phyloP scores from a whole-genome alignment of 1,140 invertebrate species.

The Rhopalosiphum padi region DNA sequence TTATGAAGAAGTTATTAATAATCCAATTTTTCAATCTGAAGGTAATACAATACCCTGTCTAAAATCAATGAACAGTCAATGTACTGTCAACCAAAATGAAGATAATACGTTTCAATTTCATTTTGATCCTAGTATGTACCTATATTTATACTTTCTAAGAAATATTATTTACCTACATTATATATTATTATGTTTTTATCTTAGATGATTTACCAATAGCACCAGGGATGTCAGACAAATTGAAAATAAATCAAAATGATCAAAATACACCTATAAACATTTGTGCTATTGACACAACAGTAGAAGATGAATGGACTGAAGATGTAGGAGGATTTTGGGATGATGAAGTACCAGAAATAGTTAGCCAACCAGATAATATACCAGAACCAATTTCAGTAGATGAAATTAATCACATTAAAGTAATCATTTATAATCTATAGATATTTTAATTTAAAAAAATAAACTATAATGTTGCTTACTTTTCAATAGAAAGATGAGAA shows the following conservation, averaged over 20 bases:
- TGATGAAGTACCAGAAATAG: conserved; percentile 40
- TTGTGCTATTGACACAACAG: not conserved
- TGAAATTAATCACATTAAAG: conserved; percentile 47
- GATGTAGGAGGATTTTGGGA: conserved; percentile 37
- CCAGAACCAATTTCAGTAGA: conserved; percentile 24
- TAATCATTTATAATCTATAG: not conserved
- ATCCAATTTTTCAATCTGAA: conserved; percentile 70
- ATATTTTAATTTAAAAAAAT: not conserved
- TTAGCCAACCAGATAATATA: not conserved
- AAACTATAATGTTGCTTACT: not conserved
- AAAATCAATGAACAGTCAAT: conserved; percentile 62
- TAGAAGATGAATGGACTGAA: conserved; percentile 51
- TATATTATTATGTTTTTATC: not conserved
- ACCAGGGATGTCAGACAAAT: conserved; percentile 34
- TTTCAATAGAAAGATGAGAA: conserved; percentile 62
- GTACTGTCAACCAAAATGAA: conserved; percentile 69
- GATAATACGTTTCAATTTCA: conserved; percentile 70
- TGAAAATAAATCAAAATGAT: conserved; percentile 23
- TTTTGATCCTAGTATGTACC: conserved; percentile 83
- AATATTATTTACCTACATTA: not conserved
- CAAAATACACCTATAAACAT: conserved; percentile 32
- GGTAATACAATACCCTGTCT: conserved; percentile 80
- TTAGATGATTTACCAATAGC: conserved; percentile 49
- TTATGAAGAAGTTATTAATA: conserved; percentile 72
- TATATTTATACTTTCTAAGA: conserved; percentile 61